Evolutionary conservation across 2,797 vertebrate species (phyloP).

Genomic region (Pseudochirops corinnae): DNA sequence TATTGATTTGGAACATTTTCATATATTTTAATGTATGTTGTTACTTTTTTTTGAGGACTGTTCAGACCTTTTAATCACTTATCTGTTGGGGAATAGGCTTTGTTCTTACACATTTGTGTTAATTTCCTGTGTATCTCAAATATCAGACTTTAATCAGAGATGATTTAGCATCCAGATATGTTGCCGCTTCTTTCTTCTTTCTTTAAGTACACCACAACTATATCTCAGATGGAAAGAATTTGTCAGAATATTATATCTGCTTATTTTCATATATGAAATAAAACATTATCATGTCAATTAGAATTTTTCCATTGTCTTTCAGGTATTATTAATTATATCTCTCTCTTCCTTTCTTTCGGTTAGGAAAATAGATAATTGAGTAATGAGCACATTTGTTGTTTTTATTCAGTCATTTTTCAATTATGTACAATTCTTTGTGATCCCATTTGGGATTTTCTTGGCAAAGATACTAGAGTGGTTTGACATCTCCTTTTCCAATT

Average conservation of each 20-base stretch:
- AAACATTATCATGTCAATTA: not conserved
- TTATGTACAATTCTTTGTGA: not conserved
- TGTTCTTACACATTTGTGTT: no score
- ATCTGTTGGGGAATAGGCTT: no score
- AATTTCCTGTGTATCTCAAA: no score
- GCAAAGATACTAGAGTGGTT: not conserved
- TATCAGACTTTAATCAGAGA: no score
- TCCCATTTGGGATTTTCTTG: not conserved
- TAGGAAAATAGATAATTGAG: not conserved
- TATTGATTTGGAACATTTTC: no score
- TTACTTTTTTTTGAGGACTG: no score
- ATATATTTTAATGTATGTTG: no score
- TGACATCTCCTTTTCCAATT: not conserved
- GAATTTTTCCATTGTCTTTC: not conserved
- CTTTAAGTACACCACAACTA: no score
- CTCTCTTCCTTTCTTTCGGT: not conserved
- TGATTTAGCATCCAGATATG: no score
- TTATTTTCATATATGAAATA: not conserved
- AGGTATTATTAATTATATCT: not conserved
- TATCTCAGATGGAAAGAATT: no score
- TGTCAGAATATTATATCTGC: not conserved
- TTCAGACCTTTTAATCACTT: no score
- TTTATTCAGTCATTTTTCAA: not conserved
- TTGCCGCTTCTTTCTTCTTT: no score
- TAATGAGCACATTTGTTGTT: not conserved